phyloP scores from a whole-genome alignment of 1,140 invertebrate genomes.

The Forficula auricularia region DNA sequence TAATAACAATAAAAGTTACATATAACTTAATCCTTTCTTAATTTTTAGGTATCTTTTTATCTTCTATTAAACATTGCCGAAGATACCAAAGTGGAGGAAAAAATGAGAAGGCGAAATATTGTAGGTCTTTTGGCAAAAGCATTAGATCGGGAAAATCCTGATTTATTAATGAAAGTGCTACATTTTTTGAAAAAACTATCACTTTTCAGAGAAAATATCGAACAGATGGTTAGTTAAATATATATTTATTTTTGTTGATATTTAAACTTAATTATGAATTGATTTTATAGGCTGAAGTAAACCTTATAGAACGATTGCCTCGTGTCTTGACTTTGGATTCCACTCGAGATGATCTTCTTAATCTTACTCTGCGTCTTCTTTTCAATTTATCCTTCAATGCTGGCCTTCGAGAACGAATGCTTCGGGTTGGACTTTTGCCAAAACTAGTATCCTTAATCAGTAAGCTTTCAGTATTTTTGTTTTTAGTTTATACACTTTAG shows the following conservation, averaged over 20 bases:
- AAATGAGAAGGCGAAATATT: constrained; percentile 90
- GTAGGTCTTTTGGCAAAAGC: constrained; percentile 74
- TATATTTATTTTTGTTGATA: constrained; percentile 9
- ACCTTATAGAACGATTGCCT: constrained; percentile 56
- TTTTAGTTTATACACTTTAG: too few relatives aligned
- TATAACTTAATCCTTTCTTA: not conserved
- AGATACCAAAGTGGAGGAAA: constrained; percentile 84
- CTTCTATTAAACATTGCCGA: constrained; percentile 88
- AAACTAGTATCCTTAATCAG: constrained; percentile 77
- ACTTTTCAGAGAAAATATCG: constrained; percentile 86
- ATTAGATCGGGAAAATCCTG: constrained; percentile 69
- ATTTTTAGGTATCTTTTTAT: constrained; percentile 57
- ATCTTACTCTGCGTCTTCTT: constrained; percentile 69
- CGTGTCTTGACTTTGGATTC: constrained; percentile 51
- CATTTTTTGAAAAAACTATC: constrained; percentile 92
- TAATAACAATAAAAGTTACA: too few relatives aligned
- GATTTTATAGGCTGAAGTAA: constrained; percentile 34
- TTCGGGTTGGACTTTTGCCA: constrained; percentile 71
- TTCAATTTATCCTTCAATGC: constrained; percentile 96
- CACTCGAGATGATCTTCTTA: constrained; percentile 51
- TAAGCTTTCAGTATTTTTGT: constrained; percentile 36
- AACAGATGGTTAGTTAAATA: constrained; percentile 65
- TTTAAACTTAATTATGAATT: not conserved
- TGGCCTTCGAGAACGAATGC: constrained; percentile 70
- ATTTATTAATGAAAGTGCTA: constrained; percentile 77